These are phyloP conservation scores for Oncorhynchus gorbuscha DNA, from an alignment of 2,113 vertebrate species.

Conservation along the genomic window DNA sequence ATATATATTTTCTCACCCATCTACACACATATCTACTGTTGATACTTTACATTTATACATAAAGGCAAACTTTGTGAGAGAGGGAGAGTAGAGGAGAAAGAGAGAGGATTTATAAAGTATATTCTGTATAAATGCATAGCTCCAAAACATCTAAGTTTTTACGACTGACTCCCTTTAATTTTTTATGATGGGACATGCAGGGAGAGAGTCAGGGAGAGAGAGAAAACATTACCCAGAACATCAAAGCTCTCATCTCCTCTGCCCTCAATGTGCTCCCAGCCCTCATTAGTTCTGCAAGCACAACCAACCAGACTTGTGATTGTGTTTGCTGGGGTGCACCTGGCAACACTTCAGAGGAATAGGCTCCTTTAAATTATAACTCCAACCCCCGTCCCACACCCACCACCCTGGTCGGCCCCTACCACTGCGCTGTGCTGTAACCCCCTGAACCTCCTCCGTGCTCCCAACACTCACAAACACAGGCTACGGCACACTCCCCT, in stretches of 20 bases:
- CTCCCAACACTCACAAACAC: slow-evolving; percentile 64
- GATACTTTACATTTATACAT: too few relatives aligned
- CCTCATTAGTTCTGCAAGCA: slow-evolving; percentile 82
- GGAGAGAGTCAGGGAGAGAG: slow-evolving; percentile 66
- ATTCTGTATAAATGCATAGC: slow-evolving; percentile 71
- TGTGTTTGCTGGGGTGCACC: slow-evolving; percentile 77
- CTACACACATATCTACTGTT: too few relatives aligned
- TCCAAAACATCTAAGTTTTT: slow-evolving; percentile 79
- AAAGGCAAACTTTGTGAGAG: slow-evolving; percentile 16
- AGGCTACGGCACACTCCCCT: slow-evolving; percentile 27
- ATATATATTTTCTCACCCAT: too few relatives aligned
- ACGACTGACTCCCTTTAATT: slow-evolving; percentile 73
- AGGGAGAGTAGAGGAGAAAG: slow-evolving; percentile 21
- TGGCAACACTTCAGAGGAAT: slow-evolving; percentile 81
- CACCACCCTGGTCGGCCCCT: too few relatives aligned
- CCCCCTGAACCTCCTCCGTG: slow-evolving; percentile 69
- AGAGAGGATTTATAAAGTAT: slow-evolving; percentile 62
- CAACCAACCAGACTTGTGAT: slow-evolving; percentile 78
- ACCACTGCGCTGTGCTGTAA: slow-evolving; percentile 33
- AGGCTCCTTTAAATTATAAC: slow-evolving; percentile 77
- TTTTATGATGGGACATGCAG: slow-evolving; percentile 79
- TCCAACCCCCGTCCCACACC: slow-evolving; percentile 26
- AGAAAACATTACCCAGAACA: slow-evolving; percentile 81
- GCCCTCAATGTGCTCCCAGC: slow-evolving; percentile 69
- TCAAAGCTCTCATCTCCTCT: slow-evolving; percentile 69